Evolutionary conservation across 2,888 invertebrate species (phyloP).

Genomic region (Drosophila nigritarsus): DNA sequence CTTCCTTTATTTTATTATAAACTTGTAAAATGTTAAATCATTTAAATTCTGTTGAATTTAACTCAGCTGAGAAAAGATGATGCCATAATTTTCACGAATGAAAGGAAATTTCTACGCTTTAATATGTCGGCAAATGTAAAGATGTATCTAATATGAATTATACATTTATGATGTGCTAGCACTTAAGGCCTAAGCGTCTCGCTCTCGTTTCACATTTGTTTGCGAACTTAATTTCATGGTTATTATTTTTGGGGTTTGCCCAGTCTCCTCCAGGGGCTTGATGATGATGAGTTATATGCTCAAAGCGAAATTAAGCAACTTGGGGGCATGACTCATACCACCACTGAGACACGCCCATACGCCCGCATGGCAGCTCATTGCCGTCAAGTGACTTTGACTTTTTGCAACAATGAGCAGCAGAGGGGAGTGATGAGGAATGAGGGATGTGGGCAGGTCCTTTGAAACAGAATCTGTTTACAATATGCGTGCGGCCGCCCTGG

Average conservation of each 20-base stretch:
- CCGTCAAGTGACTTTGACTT: constrained; percentile 51
- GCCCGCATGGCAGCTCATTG: constrained; percentile 22
- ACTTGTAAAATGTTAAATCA: not conserved
- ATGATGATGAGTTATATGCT: constrained; percentile 65
- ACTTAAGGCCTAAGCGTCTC: constrained; percentile 46
- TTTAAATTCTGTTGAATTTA: not conserved
- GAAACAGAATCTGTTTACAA: constrained; percentile 29
- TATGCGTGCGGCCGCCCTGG: constrained; percentile 47
- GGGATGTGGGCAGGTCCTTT: constrained; percentile 19
- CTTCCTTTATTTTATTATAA: not conserved
- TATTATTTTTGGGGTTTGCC: constrained; percentile 52
- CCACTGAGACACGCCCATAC: constrained; percentile 11
- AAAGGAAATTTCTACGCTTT: not conserved
- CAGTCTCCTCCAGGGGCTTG: constrained; percentile 32
- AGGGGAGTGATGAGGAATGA: not conserved
- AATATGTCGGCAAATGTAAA: not conserved
- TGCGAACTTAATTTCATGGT: constrained; percentile 68
- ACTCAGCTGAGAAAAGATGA: not conserved
- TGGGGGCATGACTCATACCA: constrained; percentile 26
- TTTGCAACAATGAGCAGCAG: constrained; percentile 27
- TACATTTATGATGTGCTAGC: constrained; percentile 17
- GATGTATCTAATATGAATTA: constrained; percentile 17
- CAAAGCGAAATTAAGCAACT: constrained; percentile 60
- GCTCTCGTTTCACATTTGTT: constrained; percentile 38
- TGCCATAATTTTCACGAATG: not conserved